Evolutionary conservation across 2,888 invertebrate genomes (phyloP).

Genomic region (Scaptomyza flava): DNA sequence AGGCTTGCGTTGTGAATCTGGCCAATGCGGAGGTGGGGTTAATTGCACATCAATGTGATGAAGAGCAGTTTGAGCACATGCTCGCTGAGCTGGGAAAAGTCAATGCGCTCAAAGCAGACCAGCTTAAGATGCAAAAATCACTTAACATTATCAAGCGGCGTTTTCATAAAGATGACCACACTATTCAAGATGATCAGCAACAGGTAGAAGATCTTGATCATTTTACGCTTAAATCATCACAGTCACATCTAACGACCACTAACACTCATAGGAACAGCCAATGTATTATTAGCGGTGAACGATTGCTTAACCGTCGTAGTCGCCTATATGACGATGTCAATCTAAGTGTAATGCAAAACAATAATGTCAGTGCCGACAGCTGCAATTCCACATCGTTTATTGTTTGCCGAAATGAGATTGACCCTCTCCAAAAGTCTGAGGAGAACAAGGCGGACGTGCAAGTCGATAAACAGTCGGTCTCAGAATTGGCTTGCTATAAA

Average conservation of each 20-base stretch:
- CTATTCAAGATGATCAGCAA: conserved; percentile 19
- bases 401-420: conserved; percentile 58
- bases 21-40: conserved; percentile 80
- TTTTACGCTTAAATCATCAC: conserved; percentile 24
- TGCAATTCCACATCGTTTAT: conserved; percentile 77
- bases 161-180: conserved; percentile 67
- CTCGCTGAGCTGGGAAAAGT: conserved; percentile 80
- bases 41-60: conserved; percentile 78
- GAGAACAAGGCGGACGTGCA: conserved; percentile 25
- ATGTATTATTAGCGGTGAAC: conserved; percentile 66
- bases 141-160: conserved; percentile 83
- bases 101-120: conserved; percentile 77
- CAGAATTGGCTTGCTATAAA: conserved; percentile 59
- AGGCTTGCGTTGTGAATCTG: conserved; percentile 76
- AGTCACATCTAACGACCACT: conserved; percentile 16
- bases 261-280: conserved; percentile 44
- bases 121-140: conserved; percentile 83
- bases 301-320: conserved; percentile 83
- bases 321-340: conserved; percentile 84
- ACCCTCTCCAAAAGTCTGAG: conserved; percentile 44
- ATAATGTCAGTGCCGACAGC: conserved; percentile 44
- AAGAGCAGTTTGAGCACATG: conserved; percentile 83
- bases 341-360: conserved; percentile 67
- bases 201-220: conserved; percentile 18
- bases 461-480: conserved; percentile 38